Evolutionary conservation across 2,888 invertebrate species (phyloP), one percentile per base, ranked within the genome.

Genomic region (Brachycybe producta): DNA sequence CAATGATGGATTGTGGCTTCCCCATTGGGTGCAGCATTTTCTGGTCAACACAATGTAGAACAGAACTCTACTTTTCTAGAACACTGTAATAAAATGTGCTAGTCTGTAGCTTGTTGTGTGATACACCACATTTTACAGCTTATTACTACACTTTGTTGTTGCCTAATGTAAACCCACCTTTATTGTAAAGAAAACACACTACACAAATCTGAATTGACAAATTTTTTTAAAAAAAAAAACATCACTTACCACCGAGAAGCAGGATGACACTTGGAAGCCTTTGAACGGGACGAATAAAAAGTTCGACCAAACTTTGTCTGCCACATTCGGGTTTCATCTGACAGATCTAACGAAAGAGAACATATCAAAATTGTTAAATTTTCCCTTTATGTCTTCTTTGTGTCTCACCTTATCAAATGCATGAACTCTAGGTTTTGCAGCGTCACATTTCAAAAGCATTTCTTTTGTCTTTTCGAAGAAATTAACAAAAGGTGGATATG

Each of bases 401-500:
- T 88, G 85, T 67, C 87, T 83, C 62, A 92, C 90, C 75, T 94
- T 95, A 57, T 97, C 77, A 73, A 97, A 97, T 63, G 95, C 95
- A 73, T 95, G 92, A 75, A 98, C 98, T 66, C 92, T 77, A 35
- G 92, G 91, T 71, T 92, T 91, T 63, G 80, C 82, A 65, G 79
- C 79, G 73, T 92, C 92, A 73, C 92, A 94, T 64, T 82, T 79
- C 61, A 79, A 75, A 64, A 98, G 76, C 73, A 86, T 85, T 64
- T 91, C 88, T 70, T 92, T 92, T 70, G 91, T 90, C 67, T 88
- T 86, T 69, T 97, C 95, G 69, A 94, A 95, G 72, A 87, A 95
- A 72, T 98, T 98, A 49, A 98, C 85, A 71, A 92, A 98, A 19
- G 94, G 91, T 55, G 95, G 95, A 72, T 98, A 98, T 1, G 91